Conservation (phyloP, 2,113 vertebrate species). For the Oenanthe melanoleuca region DNA sequence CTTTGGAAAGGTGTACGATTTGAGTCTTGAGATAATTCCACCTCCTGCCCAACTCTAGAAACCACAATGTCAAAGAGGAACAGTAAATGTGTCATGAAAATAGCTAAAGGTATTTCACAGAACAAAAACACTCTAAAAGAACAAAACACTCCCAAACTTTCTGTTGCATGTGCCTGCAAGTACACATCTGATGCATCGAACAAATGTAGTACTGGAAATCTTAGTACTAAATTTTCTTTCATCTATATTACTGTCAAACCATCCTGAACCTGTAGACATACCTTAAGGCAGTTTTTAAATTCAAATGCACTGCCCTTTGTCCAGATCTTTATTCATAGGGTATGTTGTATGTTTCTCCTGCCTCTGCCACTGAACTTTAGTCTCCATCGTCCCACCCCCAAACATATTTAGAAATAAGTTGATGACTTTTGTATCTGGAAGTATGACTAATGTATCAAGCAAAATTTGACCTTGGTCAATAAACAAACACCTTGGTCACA, state of each 20-base stretch:
- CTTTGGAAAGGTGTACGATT: conserved; percentile 86
- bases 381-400: rapidly evolving
- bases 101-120: background rate
- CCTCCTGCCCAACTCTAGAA: conserved; percentile 84
- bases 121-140: background rate
- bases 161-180: background rate
- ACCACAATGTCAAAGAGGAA: conserved; percentile 84
- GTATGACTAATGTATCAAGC: background rate
- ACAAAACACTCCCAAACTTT: background rate
- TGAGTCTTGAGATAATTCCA: conserved; percentile 88
- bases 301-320: background rate
- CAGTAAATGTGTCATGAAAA: conserved; percentile 64
- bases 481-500: background rate
- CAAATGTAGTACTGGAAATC: background rate
- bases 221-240: background rate
- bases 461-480: background rate
- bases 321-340: background rate
- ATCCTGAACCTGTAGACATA: background rate
- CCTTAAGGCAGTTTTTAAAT: background rate
- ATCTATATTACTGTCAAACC: background rate
- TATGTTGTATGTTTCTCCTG: background rate
- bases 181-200: background rate
- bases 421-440: background rate
- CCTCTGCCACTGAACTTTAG: background rate
- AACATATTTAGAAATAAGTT: background rate